Evolutionary conservation across 2,113 vertebrate genomes (phyloP).

Genomic region (Cavia porcellus): DNA sequence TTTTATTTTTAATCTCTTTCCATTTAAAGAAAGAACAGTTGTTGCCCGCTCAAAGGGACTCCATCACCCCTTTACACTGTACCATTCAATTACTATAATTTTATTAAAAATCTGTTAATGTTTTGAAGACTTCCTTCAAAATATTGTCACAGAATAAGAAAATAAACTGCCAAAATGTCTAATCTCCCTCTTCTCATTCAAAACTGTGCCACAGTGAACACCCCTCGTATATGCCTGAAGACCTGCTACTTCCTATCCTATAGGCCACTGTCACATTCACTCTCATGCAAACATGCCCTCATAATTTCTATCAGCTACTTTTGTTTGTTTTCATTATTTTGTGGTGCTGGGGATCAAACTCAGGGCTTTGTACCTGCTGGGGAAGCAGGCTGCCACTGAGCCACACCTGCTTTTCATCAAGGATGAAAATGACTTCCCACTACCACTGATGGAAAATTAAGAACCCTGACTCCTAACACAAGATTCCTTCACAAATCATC

Average conservation of each 20-base stretch:
- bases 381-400: background rate
- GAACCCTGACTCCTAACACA: background rate
- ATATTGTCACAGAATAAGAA: constrained; percentile 7
- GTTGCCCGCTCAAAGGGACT: background rate
- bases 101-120: constrained; percentile 27
- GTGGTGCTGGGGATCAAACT: background rate
- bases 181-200: background rate
- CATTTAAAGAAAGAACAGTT: constrained; percentile 53
- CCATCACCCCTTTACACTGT: background rate
- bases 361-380: background rate
- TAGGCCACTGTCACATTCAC: background rate
- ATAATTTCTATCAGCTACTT: background rate
- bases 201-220: background rate
- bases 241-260: background rate
- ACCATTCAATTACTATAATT: constrained; percentile 31
- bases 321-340: background rate
- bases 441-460: constrained; percentile 18
- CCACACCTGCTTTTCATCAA: background rate
- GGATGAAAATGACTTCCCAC: background rate
- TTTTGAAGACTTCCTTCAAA: constrained; percentile 53
- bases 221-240: background rate
- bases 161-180: background rate
- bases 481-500: constrained; percentile 7
- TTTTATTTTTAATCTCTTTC: constrained; percentile 31
- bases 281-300: background rate